Conservation (phyloP, 2,113 vertebrate genomes). For the Festucalex cinctus region DNA sequence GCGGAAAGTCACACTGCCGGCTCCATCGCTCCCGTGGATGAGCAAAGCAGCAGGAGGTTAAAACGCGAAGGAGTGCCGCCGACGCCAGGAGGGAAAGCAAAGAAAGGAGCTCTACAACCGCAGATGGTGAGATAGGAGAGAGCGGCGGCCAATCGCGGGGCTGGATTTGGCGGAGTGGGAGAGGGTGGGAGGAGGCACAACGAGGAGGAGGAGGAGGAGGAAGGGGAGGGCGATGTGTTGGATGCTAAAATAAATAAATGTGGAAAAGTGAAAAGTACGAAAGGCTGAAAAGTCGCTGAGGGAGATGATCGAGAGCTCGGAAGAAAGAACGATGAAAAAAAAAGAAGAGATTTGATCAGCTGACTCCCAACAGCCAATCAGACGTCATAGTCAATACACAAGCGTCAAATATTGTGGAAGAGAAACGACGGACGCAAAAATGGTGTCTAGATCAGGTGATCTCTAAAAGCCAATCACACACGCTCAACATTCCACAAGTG, state of each 20-base stretch:
- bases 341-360: slow-evolving; percentile 63
- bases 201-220: not conserved
- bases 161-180: slow-evolving; percentile 63
- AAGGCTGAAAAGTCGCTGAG: slow-evolving; percentile 29
- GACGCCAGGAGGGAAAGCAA: slow-evolving; percentile 45
- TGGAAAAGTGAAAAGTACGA: slow-evolving; percentile 27
- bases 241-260: slow-evolving; percentile 53
- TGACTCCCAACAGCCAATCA: slow-evolving; percentile 77
- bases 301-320: slow-evolving; percentile 20
- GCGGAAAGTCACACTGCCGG: slow-evolving; percentile 37
- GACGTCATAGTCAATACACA: slow-evolving; percentile 23
- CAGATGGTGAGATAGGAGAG: slow-evolving; percentile 88
- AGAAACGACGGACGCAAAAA: too few species aligned
- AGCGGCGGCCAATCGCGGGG: slow-evolving; percentile 91
- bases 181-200: slow-evolving; percentile 12
- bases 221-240: slow-evolving; percentile 8
- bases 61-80: slow-evolving; percentile 52
- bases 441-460: too few species aligned
- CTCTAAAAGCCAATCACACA: too few species aligned
- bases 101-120: slow-evolving; percentile 85
- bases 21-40: slow-evolving; percentile 35
- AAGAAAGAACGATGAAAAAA: slow-evolving; percentile 13
- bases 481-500: too few species aligned
- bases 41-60: slow-evolving; percentile 26
- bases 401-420: too few species aligned